phyloP scores from a whole-genome alignment of 2,113 vertebrate genomes.

The Cisticola juncidis region DNA sequence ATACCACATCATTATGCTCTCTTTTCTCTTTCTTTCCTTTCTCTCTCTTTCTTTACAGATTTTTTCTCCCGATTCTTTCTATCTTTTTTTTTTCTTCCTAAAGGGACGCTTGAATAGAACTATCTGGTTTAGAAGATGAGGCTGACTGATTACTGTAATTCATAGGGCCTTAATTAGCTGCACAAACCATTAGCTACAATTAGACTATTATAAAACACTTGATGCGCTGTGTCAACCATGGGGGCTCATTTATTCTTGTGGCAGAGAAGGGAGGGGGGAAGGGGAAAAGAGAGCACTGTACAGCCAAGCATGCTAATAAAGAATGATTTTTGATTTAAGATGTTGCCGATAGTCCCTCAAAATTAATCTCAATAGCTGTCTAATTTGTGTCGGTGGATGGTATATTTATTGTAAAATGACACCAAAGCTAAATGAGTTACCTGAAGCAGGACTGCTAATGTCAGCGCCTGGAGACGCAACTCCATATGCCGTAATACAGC shows the following conservation, averaged over 20 bases:
- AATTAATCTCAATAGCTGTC: constrained; percentile 90
- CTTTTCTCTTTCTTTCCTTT: constrained; percentile 45
- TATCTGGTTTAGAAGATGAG: constrained; percentile 85
- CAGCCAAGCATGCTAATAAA: constrained; percentile 78
- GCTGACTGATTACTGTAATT: constrained; percentile 99
- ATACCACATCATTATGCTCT: constrained; percentile 6
- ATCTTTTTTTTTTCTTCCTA: constrained; percentile 64
- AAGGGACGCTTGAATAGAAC: constrained; percentile 78
- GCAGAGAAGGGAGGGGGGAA: constrained; percentile 66
- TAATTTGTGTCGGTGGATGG: constrained; percentile 86
- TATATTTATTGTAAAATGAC: constrained; percentile 88
- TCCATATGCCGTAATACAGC: constrained; percentile 73
- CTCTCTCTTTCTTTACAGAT: constrained; percentile 46
- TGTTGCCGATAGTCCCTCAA: constrained; percentile 83
- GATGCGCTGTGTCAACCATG: constrained; percentile 85
- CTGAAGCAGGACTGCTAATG: constrained; percentile 82
- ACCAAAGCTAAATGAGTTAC: constrained; percentile 86
- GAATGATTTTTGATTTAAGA: constrained; percentile 87
- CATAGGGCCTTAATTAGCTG: constrained; percentile 99
- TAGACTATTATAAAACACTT: constrained; percentile 99
- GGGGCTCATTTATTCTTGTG: constrained; percentile 85
- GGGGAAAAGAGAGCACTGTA: constrained; percentile 54
- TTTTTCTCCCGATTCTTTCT: not conserved
- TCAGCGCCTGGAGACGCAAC: constrained; percentile 73
- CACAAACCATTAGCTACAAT: constrained; percentile 99